Conservation (phyloP, 1,140 invertebrate genomes). For the Drosophila varians region DNA sequence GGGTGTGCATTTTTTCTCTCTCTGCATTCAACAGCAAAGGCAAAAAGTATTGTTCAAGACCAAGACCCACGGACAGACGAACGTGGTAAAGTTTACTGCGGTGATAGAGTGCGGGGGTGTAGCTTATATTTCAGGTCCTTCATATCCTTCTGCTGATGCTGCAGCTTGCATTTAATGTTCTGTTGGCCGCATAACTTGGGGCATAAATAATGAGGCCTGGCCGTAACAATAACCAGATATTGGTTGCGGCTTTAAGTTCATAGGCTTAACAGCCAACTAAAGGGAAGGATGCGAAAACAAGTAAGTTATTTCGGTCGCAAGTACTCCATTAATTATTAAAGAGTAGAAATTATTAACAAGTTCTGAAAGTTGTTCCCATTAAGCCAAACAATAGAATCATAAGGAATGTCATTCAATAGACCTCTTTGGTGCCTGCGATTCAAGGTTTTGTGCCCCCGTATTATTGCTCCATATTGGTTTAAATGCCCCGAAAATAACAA, state of each 20-base stretch:
- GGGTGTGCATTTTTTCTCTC: background rate
- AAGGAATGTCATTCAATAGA: no score
- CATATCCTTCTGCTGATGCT: conserved; percentile 32
- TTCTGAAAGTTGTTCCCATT: background rate
- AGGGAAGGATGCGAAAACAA: background rate
- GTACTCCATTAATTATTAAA: background rate
- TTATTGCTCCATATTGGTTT: background rate
- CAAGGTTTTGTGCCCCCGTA: background rate
- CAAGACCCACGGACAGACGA: conserved; percentile 46
- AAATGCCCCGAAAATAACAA: background rate
- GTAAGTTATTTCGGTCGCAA: background rate
- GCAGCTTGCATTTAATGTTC: conserved; percentile 74
- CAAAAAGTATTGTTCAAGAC: conserved; percentile 21
- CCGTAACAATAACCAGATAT: conserved; percentile 59
- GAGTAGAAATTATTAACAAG: background rate
- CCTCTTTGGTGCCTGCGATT: background rate
- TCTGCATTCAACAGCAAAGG: conserved; percentile 20
- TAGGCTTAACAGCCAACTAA: background rate
- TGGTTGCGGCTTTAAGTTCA: conserved; percentile 34
- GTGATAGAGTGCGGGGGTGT: conserved; percentile 28
- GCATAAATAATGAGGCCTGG: conserved; percentile 73
- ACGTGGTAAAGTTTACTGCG: conserved; percentile 69
- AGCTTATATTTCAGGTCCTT: conserved; percentile 19
- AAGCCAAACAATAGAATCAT: no score
- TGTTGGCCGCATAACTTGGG: conserved; percentile 72